A percentile compares a stretch with the other conserved stretches of the same genome.
phyloP scores from a whole-genome alignment of 2,888 invertebrate species.

The Ormia ochracea region DNA sequence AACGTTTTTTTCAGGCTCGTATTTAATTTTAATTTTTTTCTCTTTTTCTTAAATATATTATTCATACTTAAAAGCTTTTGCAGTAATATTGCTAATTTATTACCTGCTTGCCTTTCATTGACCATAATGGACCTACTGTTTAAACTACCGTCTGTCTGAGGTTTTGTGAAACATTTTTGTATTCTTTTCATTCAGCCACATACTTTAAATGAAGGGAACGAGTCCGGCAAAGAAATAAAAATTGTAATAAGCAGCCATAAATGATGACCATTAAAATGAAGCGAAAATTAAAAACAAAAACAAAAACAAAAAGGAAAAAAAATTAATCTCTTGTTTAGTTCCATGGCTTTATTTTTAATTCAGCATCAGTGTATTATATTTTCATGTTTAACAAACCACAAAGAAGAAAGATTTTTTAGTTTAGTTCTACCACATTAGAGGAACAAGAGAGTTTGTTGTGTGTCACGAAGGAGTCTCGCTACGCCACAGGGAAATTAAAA shows the following conservation, averaged over 20 bases:
- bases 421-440: neutral
- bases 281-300: constrained; percentile 6
- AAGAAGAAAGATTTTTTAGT: neutral
- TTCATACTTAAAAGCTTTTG: constrained; percentile 7
- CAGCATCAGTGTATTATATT: neutral
- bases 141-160: constrained; percentile 50
- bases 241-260: constrained; percentile 22
- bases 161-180: neutral
- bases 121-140: constrained; percentile 59
- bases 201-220: constrained; percentile 8
- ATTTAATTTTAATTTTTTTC: neutral
- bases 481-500: too few relatives aligned
- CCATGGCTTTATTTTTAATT: neutral
- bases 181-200: constrained; percentile 7
- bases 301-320: too few relatives aligned
- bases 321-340: neutral
- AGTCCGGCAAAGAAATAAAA: neutral
- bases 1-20: neutral
- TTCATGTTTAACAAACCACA: neutral
- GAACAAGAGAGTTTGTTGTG: too few relatives aligned
- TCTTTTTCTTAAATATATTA: neutral
- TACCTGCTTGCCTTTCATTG: constrained; percentile 43
- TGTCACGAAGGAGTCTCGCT: too few relatives aligned
- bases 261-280: constrained; percentile 33
- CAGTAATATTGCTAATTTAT: constrained; percentile 57